Base-by-base conservation (phyloP, 2,797 vertebrate genomes). In the Neosilurus hyrtlii region DNA sequence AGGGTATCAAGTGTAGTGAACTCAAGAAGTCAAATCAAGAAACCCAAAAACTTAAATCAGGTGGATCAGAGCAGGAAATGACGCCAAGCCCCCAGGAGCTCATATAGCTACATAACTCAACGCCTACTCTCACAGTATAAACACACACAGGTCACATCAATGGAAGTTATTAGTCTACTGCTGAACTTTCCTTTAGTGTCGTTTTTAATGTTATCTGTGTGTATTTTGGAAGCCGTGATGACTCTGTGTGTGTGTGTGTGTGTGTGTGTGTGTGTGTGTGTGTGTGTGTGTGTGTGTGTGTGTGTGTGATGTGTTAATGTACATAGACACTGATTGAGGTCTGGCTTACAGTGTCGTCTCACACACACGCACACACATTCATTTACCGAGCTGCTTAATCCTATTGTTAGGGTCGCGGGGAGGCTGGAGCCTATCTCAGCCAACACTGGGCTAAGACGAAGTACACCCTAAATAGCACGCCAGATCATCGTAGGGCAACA, bases 111-210 rank as follows among this genome's bases (percentile, higher is more conserved):
- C 54, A 59, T 6, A 22, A 56, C 26, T 35, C 72, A 20, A 57
- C 14, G 30, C 11, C 56, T 75, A 7, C 59, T 59, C 56, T 18
- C 20, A 75, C 79, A 68, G n/a, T 18, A 75, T 54, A 85, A 81
- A 83, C 65, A 82, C 73, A 75, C 30, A 37, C 18, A 7, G 3
- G 49, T 54, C 72, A 35, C 30, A 74, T 74, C 24, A 57, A 18
- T 54, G 26, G 52, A 57, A 74, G 20, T 57, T 26, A 73, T 57
- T 35, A 43, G 37, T 6, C 37, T 43, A 20, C 54, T 12, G 20
- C 18, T 35, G 26, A 57, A 30, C 70, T 16, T 72, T 71, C 49
- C 22, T 18, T 9, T 1, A 18, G 24, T 54, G 71, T 57, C 51
- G 49, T 20, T 10, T 9, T 10, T 16, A 26, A 62, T 37, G 49